Percentiles rank a stretch among this genome's conserved stretches.
These are phyloP conservation scores for Oreohelix idahoensis DNA, from an alignment of 1,140 invertebrate species.

Conservation along the genomic window DNA sequence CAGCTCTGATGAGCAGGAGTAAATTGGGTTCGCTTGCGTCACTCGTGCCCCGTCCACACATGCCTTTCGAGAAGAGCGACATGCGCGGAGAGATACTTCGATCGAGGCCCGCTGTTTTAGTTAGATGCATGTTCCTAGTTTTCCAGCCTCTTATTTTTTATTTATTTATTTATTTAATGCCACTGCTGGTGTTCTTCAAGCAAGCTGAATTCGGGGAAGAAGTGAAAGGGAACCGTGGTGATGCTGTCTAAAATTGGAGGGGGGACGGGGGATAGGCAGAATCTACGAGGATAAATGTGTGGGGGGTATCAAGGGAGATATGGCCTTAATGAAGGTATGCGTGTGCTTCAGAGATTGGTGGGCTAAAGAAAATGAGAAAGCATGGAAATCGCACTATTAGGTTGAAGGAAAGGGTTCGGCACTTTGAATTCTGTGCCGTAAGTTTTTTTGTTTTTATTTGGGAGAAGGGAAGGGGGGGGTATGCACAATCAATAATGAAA, in stretches of 20 bases:
- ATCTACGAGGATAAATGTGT: background rate
- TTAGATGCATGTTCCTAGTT: background rate
- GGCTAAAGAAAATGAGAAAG: background rate
- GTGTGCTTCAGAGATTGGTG: background rate
- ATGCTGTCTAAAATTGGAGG: background rate
- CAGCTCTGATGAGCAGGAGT: background rate
- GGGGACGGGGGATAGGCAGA: too few relatives aligned
- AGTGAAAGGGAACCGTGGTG: background rate
- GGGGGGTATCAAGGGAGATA: background rate
- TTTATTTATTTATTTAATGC: background rate
- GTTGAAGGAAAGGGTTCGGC: too few relatives aligned
- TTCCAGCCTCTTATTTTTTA: background rate
- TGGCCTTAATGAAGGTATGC: background rate
- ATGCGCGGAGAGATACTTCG: background rate
- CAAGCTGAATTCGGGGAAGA: background rate
- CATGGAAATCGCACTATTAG: too few relatives aligned
- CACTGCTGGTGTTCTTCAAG: background rate
- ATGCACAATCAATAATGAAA: too few relatives aligned
- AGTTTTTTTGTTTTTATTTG: too few relatives aligned
- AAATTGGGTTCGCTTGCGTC: background rate
- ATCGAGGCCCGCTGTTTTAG: background rate
- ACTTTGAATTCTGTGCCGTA: too few relatives aligned
- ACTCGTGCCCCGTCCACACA: background rate
- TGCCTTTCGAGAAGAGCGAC: background rate
- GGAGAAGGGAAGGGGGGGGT: too few relatives aligned